Percentiles rank a stretch among this genome's conserved stretches.
These are phyloP conservation scores for Chaetodon trifasciatus DNA, from an alignment of 2,797 vertebrate genomes.

Conservation along the genomic window DNA sequence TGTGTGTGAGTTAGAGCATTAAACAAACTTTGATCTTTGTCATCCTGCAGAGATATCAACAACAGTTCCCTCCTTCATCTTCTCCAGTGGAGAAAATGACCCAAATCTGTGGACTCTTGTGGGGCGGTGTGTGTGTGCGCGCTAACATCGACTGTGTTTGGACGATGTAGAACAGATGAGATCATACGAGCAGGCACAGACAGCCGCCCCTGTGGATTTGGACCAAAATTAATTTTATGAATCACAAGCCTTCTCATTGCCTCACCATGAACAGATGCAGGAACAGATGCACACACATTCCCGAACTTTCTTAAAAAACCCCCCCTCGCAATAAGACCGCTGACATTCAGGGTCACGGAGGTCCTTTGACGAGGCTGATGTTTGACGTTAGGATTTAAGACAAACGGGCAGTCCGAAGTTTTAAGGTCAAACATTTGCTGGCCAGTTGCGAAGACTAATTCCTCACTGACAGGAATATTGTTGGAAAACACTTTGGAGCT, in stretches of 20 bases:
- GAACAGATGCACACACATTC: slow-evolving; percentile 51
- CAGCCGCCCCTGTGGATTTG: slow-evolving; percentile 60
- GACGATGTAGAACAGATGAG: slow-evolving; percentile 72
- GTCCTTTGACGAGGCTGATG: slow-evolving; percentile 55
- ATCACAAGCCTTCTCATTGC: slow-evolving; percentile 68
- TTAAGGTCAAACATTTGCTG: slow-evolving; percentile 70
- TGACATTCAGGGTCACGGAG: slow-evolving; percentile 19
- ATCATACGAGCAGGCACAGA: slow-evolving; percentile 73
- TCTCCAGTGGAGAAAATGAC: slow-evolving; percentile 65
- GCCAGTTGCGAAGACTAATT: slow-evolving; percentile 67
- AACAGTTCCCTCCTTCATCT: slow-evolving; percentile 27
- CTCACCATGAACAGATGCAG: slow-evolving; percentile 65
- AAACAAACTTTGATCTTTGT: slow-evolving; percentile 72
- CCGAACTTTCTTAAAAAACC: slow-evolving; percentile 1
- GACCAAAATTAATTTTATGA: slow-evolving; percentile 72
- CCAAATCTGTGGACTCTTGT: slow-evolving; percentile 60
- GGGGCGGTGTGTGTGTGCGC: slow-evolving; percentile 27
- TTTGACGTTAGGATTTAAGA: slow-evolving; percentile 60
- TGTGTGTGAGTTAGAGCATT: slow-evolving; percentile 28
- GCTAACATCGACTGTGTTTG: slow-evolving; percentile 41
- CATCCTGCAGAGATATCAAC: slow-evolving; percentile 70
- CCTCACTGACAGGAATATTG: slow-evolving; percentile 69
- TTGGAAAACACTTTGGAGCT: slow-evolving; percentile 66
- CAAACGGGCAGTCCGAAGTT: slow-evolving; percentile 33
- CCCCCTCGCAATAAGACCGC: slow-evolving; percentile 6